Evolutionary conservation across 2,888 invertebrate genomes (phyloP).

Genomic region (Caenorhabditis doughertyi): DNA sequence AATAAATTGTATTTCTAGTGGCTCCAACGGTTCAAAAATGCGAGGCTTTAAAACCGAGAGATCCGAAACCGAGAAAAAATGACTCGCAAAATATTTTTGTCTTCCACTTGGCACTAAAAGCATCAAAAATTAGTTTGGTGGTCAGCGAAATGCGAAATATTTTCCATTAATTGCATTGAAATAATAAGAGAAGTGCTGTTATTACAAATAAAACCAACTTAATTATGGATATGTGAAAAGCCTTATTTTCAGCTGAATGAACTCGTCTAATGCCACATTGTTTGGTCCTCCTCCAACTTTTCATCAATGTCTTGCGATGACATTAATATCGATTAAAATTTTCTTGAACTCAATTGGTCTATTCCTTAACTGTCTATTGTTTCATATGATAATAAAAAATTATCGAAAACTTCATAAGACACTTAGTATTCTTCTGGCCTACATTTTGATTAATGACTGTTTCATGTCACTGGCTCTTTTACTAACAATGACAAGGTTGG

Average conservation of each 20-base stretch:
- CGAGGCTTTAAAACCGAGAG: too few species aligned
- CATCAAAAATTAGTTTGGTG: too few species aligned
- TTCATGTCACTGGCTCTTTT: slow-evolving; percentile 52
- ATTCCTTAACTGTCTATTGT: slow-evolving; percentile 44
- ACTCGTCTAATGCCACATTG: slow-evolving; percentile 16
- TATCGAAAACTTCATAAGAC: slow-evolving; percentile 53
- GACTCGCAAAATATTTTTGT: too few species aligned
- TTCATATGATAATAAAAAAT: slow-evolving; percentile 50
- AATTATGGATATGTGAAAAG: too few species aligned
- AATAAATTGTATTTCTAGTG: too few species aligned
- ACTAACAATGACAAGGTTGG: slow-evolving; percentile 42
- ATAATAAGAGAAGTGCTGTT: too few species aligned
- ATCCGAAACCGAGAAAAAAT: too few species aligned
- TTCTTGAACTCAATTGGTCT: slow-evolving; percentile 43
- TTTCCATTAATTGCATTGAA: too few species aligned
- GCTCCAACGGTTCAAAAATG: too few species aligned
- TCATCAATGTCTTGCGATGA: slow-evolving; percentile 29
- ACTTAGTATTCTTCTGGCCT: slow-evolving; percentile 48
- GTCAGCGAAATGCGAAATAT: too few species aligned
- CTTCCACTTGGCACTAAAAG: too few species aligned
- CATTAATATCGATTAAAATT: slow-evolving; percentile 49
- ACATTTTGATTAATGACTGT: slow-evolving; percentile 54
- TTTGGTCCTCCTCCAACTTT: slow-evolving; percentile 16
- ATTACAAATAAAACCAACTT: too few species aligned
- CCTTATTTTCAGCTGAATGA: slow-evolving; percentile 5